A percentile compares a stretch with the other conserved stretches of the same genome.
These are phyloP conservation scores for Clarias magur DNA, from an alignment of 2,113 vertebrate species.

Conservation along the genomic window DNA sequence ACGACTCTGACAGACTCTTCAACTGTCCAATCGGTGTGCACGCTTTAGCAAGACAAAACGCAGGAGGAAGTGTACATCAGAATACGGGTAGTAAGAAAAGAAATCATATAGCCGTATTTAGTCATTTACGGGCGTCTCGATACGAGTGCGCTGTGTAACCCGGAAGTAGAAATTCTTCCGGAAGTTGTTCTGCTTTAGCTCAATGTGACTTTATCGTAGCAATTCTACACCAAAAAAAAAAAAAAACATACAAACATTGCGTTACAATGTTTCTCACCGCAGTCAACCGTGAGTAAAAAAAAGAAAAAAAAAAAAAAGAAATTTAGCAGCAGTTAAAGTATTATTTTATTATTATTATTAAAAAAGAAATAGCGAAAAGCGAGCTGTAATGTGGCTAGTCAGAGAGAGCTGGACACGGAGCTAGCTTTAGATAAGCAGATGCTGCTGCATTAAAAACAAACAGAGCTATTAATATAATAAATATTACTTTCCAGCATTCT, in stretches of 20 bases:
- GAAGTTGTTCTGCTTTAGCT: slow-evolving; percentile 13
- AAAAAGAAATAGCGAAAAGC: not conserved
- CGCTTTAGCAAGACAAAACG: not conserved
- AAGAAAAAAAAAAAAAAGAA: not conserved
- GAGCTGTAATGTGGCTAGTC: not conserved
- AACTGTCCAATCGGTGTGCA: not conserved
- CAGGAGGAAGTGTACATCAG: not conserved
- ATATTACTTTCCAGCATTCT: not conserved
- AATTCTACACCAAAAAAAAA: not conserved
- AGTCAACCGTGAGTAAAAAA: slow-evolving; percentile 69
- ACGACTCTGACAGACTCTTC: not conserved
- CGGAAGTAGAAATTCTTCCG: slow-evolving; percentile 50
- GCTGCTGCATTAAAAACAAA: not conserved
- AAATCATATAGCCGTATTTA: not conserved
- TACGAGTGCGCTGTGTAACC: slow-evolving; percentile 20
- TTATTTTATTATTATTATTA: too few relatives aligned
- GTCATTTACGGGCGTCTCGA: not conserved
- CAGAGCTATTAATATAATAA: not conserved
- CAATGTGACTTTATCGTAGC: slow-evolving; percentile 66
- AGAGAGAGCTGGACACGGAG: not conserved
- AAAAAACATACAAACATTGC: too few relatives aligned
- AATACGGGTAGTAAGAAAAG: not conserved
- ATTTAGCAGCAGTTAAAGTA: not conserved
- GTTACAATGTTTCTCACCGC: slow-evolving; percentile 74
- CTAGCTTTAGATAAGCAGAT: not conserved